These are phyloP conservation scores for Bradypodion pumilum DNA, from an alignment of 2,797 vertebrate species.

Conservation along the genomic window DNA sequence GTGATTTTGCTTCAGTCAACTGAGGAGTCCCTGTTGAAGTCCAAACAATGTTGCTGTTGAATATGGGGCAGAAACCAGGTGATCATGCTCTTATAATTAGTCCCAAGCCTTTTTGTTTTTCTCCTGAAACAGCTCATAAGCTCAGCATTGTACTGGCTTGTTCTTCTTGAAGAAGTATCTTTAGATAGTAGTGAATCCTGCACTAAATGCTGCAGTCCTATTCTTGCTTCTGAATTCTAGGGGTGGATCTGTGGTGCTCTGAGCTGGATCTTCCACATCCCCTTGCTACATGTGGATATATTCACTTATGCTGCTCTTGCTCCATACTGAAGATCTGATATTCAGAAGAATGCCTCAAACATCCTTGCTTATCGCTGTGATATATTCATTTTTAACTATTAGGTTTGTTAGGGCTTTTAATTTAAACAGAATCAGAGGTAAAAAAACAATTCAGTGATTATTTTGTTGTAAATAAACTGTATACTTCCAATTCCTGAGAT, in stretches of 20 bases:
- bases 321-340: slow-evolving; percentile 38
- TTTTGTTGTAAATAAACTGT: slow-evolving; percentile 68
- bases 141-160: slow-evolving; percentile 17
- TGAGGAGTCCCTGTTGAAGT: slow-evolving; percentile 20
- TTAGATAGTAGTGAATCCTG: slow-evolving; percentile 37
- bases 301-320: slow-evolving; percentile 65
- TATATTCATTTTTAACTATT: slow-evolving; percentile 57
- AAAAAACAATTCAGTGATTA: slow-evolving; percentile 48
- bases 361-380: slow-evolving; percentile 17
- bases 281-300: slow-evolving; percentile 59
- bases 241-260: slow-evolving; percentile 44
- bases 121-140: slow-evolving; percentile 30
- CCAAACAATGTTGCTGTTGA: slow-evolving; percentile 36
- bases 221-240: slow-evolving; percentile 28
- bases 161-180: slow-evolving; percentile 28
- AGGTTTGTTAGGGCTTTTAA: slow-evolving; percentile 60
- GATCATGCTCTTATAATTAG: slow-evolving; percentile 43
- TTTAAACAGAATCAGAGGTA: slow-evolving; percentile 62
- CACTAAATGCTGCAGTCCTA: slow-evolving; percentile 4
- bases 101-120: slow-evolving; percentile 35
- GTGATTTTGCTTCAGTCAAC: slow-evolving; percentile 2
- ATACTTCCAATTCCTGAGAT: slow-evolving; percentile 47
- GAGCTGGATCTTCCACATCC: slow-evolving; percentile 54
- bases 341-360: slow-evolving; percentile 19
- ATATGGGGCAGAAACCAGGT: slow-evolving; percentile 28